Conservation (phyloP, 30 jellyfish, hydroid and myxozoan genomes). For the Hydractinia echinata region DNA sequence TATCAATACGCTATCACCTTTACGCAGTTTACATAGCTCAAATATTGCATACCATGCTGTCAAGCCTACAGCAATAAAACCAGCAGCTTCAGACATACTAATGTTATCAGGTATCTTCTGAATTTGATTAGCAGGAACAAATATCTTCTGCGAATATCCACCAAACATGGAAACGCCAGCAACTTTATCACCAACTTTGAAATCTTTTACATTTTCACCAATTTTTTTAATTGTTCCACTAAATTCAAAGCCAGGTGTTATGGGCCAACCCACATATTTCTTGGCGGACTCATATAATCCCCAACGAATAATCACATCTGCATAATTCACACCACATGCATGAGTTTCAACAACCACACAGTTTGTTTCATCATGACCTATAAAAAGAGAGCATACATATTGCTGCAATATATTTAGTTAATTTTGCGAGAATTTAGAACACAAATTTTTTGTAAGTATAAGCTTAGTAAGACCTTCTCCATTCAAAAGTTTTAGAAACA, state of each 20-base stretch:
- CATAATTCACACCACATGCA: constrained; percentile 81
- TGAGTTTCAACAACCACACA: constrained; percentile 42
- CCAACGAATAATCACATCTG: constrained; percentile 69
- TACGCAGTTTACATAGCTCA: constrained; percentile 75
- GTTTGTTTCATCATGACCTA: background rate
- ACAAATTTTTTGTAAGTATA: too few species aligned
- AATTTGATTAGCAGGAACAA: constrained; percentile 60
- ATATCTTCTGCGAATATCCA: constrained; percentile 53
- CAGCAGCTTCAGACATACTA: constrained; percentile 71
- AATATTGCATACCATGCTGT: constrained; percentile 91
- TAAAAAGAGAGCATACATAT: background rate
- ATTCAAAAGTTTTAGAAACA: too few species aligned
- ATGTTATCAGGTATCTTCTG: constrained; percentile 51
- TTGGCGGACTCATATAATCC: constrained; percentile 72
- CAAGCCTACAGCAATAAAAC: constrained; percentile 68
- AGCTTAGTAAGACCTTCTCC: too few species aligned
- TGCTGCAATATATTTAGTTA: too few species aligned
- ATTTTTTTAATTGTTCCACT: constrained; percentile 62
- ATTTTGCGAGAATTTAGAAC: too few species aligned
- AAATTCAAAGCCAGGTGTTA: constrained; percentile 93
- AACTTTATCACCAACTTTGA: constrained; percentile 67
- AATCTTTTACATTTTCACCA: constrained; percentile 64
- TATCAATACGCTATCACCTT: constrained; percentile 51
- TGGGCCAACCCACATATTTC: constrained; percentile 91
- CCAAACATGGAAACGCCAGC: constrained; percentile 86